Evolutionary conservation across 2,113 vertebrate genomes (phyloP).

Genomic region (Elaphurus davidianus): DNA sequence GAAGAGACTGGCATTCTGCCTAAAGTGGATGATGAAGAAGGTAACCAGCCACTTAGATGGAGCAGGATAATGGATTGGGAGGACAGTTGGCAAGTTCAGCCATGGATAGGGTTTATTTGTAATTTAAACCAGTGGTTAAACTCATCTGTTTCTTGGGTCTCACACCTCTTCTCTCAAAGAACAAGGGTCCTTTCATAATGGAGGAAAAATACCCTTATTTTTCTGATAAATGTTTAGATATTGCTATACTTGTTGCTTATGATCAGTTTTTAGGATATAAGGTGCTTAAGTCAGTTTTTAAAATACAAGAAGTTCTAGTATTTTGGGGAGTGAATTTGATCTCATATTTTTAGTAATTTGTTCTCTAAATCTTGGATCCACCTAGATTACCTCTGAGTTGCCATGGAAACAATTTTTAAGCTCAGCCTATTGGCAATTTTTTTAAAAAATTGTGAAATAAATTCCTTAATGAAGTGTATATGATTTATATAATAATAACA

Average conservation of each 20-base stretch:
- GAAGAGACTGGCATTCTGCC: constrained; percentile 98
- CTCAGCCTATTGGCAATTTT: background rate
- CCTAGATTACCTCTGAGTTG: background rate
- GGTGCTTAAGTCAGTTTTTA: background rate
- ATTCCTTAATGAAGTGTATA: background rate
- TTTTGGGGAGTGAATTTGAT: background rate
- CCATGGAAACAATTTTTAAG: background rate
- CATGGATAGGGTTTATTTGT: background rate
- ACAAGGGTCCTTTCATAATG: background rate
- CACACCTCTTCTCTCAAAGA: background rate
- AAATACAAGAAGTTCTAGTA: background rate
- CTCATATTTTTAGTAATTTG: background rate
- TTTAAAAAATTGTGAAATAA: background rate
- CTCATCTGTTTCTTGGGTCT: background rate
- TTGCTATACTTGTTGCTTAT: background rate
- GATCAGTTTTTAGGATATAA: background rate
- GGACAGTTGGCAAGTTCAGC: background rate
- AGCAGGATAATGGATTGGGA: background rate
- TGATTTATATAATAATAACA: background rate
- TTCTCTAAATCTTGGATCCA: background rate
- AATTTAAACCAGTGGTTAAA: background rate
- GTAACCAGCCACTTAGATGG: constrained; percentile 73
- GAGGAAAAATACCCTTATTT: background rate
- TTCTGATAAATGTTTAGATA: background rate
- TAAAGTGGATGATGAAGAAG: constrained; percentile 99